These are phyloP conservation scores for Bombus pyrosoma DNA, from an alignment of 1,140 invertebrate species.

Conservation along the genomic window DNA sequence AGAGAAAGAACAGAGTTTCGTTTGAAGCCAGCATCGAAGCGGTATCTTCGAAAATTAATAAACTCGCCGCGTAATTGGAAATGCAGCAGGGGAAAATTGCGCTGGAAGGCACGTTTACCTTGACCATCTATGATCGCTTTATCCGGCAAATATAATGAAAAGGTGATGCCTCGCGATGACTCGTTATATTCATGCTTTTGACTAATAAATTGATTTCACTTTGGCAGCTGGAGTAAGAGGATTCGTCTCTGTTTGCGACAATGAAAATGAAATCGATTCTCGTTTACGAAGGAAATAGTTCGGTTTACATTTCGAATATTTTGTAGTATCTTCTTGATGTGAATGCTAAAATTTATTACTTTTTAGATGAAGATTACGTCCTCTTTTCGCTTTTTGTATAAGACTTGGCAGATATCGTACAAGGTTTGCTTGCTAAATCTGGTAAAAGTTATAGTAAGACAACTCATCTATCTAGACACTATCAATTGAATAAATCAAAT, in stretches of 20 bases:
- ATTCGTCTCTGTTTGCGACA: not conserved
- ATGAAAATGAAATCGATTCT: not conserved
- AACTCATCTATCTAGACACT: too few relatives aligned
- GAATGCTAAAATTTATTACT: too few relatives aligned
- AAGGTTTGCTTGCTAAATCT: too few relatives aligned
- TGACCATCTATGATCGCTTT: constrained; percentile 5
- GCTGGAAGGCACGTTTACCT: not conserved
- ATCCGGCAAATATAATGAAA: constrained; percentile 8
- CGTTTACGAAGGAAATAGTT: not conserved
- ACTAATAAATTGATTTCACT: constrained; percentile 7
- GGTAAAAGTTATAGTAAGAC: too few relatives aligned
- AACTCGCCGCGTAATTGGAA: constrained; percentile 30
- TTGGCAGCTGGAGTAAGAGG: not conserved
- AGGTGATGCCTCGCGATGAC: not conserved
- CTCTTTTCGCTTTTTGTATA: too few relatives aligned
- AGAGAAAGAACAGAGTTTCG: not conserved
- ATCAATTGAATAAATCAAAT: too few relatives aligned
- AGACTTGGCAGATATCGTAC: too few relatives aligned
- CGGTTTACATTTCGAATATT: not conserved
- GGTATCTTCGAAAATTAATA: constrained; percentile 26
- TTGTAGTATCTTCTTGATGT: not conserved
- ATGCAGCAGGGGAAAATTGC: not conserved
- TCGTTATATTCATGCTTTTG: not conserved
- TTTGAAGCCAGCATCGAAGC: constrained; percentile 5
- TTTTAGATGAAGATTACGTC: too few relatives aligned